These are phyloP conservation scores for Trichonephila clavipes DNA, from an alignment of 1,140 invertebrate species.

Conservation along the genomic window DNA sequence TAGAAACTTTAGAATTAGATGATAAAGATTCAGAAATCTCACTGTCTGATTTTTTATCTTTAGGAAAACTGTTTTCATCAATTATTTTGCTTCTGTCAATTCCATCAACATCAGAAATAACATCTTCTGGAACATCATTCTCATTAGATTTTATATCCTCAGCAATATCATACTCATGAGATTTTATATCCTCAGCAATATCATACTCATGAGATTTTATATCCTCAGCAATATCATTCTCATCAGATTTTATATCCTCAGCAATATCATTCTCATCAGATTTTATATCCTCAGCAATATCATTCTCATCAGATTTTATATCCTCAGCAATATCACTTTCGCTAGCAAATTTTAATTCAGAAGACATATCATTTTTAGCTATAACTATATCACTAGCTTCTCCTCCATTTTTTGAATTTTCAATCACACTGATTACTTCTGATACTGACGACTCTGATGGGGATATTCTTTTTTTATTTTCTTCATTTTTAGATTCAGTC, in stretches of 20 bases:
- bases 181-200: neutral
- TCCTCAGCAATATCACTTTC: neutral
- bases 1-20: neutral
- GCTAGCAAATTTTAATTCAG: neutral
- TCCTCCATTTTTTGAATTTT: constrained; percentile 39
- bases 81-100: neutral
- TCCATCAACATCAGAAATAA: neutral
- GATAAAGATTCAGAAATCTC: neutral
- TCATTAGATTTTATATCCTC: neutral
- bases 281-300: neutral
- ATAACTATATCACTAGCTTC: neutral
- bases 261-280: neutral
- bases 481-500: neutral
- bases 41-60: neutral
- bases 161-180: neutral
- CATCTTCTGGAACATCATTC: neutral
- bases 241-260: neutral
- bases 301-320: neutral
- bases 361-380: neutral
- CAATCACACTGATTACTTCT: constrained; percentile 50
- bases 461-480: constrained; percentile 1
- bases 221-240: neutral
- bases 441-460: constrained; percentile 52
- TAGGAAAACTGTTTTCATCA: neutral
- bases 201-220: too few relatives aligned